phyloP scores from a whole-genome alignment of 2,113 vertebrate genomes.

The Panthera tigris region DNA sequence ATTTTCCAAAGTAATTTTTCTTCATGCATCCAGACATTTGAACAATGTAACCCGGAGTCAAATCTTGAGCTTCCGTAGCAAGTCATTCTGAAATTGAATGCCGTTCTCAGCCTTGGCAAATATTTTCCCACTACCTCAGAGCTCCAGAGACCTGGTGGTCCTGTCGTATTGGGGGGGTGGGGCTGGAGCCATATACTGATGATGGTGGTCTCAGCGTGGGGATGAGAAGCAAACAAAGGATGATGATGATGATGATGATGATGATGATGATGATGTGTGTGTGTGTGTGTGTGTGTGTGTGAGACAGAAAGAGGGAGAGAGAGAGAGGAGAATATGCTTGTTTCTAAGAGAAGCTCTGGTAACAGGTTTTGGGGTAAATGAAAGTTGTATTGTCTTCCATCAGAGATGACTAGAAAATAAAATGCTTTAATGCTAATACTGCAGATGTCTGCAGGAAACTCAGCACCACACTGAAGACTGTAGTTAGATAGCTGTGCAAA shows the following conservation, averaged over 20 bases:
- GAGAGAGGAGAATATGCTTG: neutral
- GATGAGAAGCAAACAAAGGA: slow-evolving; percentile 74
- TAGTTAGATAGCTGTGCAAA: slow-evolving; percentile 88
- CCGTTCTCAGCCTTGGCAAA: slow-evolving; percentile 54
- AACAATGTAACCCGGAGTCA: slow-evolving; percentile 33
- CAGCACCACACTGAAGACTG: slow-evolving; percentile 83
- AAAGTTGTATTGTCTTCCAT: slow-evolving; percentile 84
- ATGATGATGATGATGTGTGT: neutral
- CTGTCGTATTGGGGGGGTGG: neutral
- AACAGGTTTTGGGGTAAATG: slow-evolving; percentile 85
- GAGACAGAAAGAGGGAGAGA: neutral
- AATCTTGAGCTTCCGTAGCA: slow-evolving; percentile 23
- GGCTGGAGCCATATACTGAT: slow-evolving; percentile 47
- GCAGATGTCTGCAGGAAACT: slow-evolving; percentile 89
- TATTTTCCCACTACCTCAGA: slow-evolving; percentile 31
- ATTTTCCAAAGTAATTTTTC: slow-evolving; percentile 57
- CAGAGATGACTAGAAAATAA: slow-evolving; percentile 87
- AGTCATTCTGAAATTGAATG: slow-evolving; percentile 45
- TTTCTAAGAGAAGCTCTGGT: slow-evolving; percentile 76
- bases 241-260: neutral
- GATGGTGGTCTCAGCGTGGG: slow-evolving; percentile 52
- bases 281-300: neutral
- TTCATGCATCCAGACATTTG: slow-evolving; percentile 53
- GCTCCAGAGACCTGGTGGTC: slow-evolving; percentile 49
- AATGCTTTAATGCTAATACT: slow-evolving; percentile 87